Evolutionary conservation across 2,888 invertebrate species (phyloP).

Genomic region (Lochmaea capreae): DNA sequence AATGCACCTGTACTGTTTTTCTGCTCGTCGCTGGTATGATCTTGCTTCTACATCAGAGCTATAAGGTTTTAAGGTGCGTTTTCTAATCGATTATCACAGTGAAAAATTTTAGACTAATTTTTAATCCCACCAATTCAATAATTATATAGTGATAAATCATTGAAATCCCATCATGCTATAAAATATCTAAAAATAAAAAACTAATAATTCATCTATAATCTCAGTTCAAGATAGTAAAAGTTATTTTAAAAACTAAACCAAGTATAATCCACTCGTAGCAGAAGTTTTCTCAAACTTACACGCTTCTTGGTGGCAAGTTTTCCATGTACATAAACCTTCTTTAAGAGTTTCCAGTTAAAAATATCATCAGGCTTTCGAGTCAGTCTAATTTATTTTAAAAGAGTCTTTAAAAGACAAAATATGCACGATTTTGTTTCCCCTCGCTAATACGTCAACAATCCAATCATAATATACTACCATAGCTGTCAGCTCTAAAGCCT

Average conservation of each 20-base stretch:
- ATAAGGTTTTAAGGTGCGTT: too few relatives aligned
- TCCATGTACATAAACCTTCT: background rate
- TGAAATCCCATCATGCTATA: too few relatives aligned
- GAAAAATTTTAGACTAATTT: too few relatives aligned
- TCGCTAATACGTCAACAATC: conserved; percentile 30
- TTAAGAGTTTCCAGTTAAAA: conserved; percentile 9
- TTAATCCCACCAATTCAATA: too few relatives aligned
- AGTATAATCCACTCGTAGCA: background rate
- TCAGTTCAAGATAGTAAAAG: background rate
- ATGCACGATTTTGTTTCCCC: conserved; percentile 23
- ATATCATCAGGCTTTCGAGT: conserved; percentile 10
- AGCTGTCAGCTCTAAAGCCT: conserved; percentile 24
- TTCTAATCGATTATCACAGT: too few relatives aligned
- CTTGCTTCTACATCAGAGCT: too few relatives aligned
- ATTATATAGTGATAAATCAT: too few relatives aligned
- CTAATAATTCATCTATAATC: background rate
- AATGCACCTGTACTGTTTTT: too few relatives aligned
- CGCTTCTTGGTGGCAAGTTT: background rate
- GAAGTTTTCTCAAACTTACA: background rate
- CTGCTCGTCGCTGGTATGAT: too few relatives aligned
- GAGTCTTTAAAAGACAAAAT: conserved; percentile 22
- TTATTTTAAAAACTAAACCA: background rate
- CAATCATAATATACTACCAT: conserved; percentile 34
- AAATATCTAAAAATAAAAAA: too few relatives aligned
- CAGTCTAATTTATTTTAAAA: conserved; percentile 6